Conservation (phyloP, 2,113 vertebrate species). For the Hemicordylus capensis region DNA sequence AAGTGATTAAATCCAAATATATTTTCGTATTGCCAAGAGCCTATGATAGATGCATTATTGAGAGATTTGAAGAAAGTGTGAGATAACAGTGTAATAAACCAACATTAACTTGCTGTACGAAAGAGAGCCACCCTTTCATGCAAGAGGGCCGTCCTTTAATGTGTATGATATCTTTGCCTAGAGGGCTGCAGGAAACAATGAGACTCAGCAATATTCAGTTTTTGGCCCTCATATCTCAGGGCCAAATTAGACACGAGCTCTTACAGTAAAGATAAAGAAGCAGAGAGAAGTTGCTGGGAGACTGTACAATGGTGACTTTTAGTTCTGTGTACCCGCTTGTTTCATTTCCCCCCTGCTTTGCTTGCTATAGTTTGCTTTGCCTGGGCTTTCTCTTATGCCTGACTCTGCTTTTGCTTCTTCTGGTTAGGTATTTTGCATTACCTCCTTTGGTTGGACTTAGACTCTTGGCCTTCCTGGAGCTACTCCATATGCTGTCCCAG, state of each 20-base stretch:
- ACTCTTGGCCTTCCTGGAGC: neutral
- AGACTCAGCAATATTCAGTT: neutral
- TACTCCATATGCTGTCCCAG: no score
- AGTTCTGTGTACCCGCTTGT: no score
- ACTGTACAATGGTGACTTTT: neutral
- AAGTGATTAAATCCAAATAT: neutral
- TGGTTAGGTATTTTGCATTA: neutral
- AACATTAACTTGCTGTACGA: neutral
- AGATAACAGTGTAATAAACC: neutral
- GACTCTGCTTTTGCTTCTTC: neutral
- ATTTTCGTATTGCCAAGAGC: neutral
- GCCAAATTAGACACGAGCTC: no score
- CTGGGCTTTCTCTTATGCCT: neutral
- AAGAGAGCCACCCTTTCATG: no score
- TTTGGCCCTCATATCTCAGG: neutral
- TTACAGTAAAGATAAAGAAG: neutral
- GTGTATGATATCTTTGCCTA: neutral
- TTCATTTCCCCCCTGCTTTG: neutral
- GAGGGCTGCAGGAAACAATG: neutral
- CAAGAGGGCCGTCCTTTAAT: no score
- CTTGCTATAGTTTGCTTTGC: neutral
- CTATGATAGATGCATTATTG: neutral
- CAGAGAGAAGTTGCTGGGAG: neutral
- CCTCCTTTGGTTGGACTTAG: neutral
- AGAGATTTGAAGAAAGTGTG: neutral